Percentiles rank a stretch among this genome's conserved stretches.
phyloP scores from a whole-genome alignment of 2,888 invertebrate species.

The Stramonita haemastoma region DNA sequence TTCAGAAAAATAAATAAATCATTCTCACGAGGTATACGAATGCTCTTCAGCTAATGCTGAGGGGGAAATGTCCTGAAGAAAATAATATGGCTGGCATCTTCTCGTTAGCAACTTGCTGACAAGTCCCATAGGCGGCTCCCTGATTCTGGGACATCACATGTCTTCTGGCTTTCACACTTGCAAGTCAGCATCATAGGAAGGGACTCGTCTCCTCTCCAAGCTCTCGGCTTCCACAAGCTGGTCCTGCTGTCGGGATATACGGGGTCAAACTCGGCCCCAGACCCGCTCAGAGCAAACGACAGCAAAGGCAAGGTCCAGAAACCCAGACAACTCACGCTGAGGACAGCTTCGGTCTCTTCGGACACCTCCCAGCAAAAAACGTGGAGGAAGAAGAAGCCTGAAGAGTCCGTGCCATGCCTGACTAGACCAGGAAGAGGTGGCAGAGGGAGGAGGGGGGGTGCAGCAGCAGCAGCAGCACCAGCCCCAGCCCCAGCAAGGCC shows the following conservation, averaged over 20 bases:
- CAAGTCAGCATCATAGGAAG: no score
- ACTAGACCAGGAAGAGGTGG: background rate
- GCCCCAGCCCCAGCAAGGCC: background rate
- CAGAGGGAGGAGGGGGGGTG: background rate
- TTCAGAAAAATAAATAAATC: background rate
- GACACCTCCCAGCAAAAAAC: background rate
- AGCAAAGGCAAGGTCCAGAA: background rate
- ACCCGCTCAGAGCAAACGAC: no score
- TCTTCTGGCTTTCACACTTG: background rate
- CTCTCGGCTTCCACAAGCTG: no score
- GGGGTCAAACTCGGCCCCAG: background rate
- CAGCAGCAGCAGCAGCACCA: background rate
- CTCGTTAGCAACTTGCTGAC: background rate
- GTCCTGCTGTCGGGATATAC: background rate
- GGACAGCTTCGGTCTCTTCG: no score
- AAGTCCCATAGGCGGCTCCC: background rate
- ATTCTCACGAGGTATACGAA: background rate
- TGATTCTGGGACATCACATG: background rate
- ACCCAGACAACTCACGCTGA: background rate
- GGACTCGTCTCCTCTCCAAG: no score
- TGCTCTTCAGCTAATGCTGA: constrained; percentile 14
- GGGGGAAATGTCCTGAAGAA: background rate
- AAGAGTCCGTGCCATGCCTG: background rate
- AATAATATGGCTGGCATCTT: background rate
- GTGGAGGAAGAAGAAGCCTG: background rate